Evolutionary conservation across 2,797 vertebrate species (phyloP).

Genomic region (Thamnophis elegans): DNA sequence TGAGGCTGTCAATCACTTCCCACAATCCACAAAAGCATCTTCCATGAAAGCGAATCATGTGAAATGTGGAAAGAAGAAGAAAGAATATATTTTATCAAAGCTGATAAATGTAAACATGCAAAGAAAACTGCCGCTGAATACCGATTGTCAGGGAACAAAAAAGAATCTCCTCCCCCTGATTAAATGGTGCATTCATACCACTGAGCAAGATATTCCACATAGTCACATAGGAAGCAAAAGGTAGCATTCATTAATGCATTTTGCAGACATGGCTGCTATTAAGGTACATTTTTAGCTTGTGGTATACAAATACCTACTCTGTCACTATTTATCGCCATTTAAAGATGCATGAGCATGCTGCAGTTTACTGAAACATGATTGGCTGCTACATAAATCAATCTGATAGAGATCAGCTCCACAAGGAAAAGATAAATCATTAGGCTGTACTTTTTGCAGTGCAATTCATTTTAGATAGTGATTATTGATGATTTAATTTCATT

Average conservation of each 20-base stretch:
- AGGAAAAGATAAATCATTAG: conserved; percentile 98
- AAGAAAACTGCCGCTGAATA: conserved; percentile 63
- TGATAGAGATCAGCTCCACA: conserved; percentile 95
- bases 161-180: conserved; percentile 2
- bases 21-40: conserved; percentile 72
- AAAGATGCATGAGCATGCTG: conserved; percentile 93
- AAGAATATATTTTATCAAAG: conserved; percentile 66
- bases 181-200: conserved; percentile 38
- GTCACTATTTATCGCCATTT: conserved; percentile 92
- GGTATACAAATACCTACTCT: conserved; percentile 86
- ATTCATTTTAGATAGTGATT: conserved; percentile 98
- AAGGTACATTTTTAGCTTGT: conserved; percentile 31
- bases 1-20: conserved; percentile 74
- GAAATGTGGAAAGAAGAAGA: conserved; percentile 58
- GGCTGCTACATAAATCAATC: conserved; percentile 99
- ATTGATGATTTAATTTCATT: conserved; percentile 98
- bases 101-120: conserved; percentile 66
- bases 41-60: conserved; percentile 77
- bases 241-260: conserved; percentile 44
- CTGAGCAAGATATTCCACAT: conserved; percentile 43
- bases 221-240: conserved; percentile 43
- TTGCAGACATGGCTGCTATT: conserved; percentile 35
- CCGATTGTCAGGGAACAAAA: conserved; percentile 59
- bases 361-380: conserved; percentile 96
- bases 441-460: conserved; percentile 85